Conservation (phyloP, 2,113 vertebrate genomes). For the Oxyruncus cristatus region DNA sequence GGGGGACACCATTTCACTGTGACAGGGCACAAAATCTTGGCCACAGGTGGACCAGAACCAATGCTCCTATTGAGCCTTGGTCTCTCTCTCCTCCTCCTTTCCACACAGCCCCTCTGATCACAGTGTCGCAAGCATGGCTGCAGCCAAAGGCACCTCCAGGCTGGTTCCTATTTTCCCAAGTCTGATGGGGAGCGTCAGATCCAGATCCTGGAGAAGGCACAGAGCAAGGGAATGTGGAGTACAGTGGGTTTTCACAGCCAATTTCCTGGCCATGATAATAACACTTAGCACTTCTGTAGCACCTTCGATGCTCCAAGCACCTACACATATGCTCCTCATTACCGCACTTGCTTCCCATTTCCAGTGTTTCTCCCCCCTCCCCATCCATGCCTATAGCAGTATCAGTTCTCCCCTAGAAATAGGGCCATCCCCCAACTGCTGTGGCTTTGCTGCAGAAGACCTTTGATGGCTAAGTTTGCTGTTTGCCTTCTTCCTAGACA, state of each 20-base stretch:
- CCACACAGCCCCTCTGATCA: not conserved
- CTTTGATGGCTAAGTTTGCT: not conserved
- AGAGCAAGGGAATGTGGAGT: not conserved
- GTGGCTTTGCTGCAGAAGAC: not conserved
- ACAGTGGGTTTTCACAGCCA: not conserved
- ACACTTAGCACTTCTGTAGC: constrained; percentile 51
- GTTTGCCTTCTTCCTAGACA: not conserved
- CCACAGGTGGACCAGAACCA: not conserved
- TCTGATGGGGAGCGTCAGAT: accelerated
- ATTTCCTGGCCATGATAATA: constrained; percentile 45
- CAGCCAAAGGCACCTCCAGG: not conserved
- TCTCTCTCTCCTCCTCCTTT: not conserved
- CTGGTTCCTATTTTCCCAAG: not conserved
- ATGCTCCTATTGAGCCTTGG: not conserved
- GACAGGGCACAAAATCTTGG: not conserved
- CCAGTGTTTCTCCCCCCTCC: not conserved
- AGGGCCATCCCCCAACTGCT: accelerated
- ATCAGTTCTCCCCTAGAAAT: not conserved
- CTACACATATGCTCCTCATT: constrained; percentile 39
- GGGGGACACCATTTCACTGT: not conserved
- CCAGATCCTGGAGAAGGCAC: not conserved
- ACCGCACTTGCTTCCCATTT: not conserved
- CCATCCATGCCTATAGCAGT: not conserved
- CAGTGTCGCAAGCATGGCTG: not conserved
- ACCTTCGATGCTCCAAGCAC: constrained; percentile 38